These are phyloP conservation scores for Hydrophis major DNA, from an alignment of 2,797 vertebrate species.

Conservation along the genomic window DNA sequence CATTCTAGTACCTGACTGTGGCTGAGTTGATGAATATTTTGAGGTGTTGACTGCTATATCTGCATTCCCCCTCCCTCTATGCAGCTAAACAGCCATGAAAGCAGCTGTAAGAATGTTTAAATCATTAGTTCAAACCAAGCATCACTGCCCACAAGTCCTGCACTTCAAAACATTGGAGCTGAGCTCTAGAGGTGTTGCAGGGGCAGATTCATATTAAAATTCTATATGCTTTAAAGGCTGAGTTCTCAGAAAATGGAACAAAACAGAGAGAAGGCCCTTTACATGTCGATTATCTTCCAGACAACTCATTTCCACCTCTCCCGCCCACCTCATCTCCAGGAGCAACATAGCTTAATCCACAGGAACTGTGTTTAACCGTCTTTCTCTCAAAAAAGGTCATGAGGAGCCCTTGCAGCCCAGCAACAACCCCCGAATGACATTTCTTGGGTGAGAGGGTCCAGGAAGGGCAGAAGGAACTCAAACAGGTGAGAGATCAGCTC, in stretches of 20 bases:
- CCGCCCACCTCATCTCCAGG: background rate
- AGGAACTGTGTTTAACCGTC: background rate
- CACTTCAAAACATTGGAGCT: background rate
- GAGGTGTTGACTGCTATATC: conserved; percentile 13
- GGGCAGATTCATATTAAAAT: background rate
- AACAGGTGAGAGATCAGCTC: background rate
- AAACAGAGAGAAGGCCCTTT: background rate
- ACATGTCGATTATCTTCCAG: background rate
- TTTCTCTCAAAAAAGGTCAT: background rate
- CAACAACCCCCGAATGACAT: background rate
- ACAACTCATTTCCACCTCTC: background rate
- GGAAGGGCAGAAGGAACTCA: background rate
- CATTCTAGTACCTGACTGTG: background rate
- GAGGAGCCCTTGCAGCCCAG: background rate
- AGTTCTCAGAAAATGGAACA: background rate
- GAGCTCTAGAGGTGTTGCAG: background rate
- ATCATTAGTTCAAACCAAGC: fast-evolving
- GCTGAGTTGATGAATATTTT: background rate
- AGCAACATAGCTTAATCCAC: background rate
- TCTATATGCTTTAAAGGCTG: background rate
- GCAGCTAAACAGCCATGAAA: conserved; percentile 16
- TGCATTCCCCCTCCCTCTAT: background rate
- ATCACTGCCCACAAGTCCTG: background rate
- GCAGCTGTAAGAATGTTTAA: background rate
- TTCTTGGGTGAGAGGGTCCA: background rate